Conservation (phyloP, 2,797 vertebrate species). For the Phalloptychus januarius region DNA sequence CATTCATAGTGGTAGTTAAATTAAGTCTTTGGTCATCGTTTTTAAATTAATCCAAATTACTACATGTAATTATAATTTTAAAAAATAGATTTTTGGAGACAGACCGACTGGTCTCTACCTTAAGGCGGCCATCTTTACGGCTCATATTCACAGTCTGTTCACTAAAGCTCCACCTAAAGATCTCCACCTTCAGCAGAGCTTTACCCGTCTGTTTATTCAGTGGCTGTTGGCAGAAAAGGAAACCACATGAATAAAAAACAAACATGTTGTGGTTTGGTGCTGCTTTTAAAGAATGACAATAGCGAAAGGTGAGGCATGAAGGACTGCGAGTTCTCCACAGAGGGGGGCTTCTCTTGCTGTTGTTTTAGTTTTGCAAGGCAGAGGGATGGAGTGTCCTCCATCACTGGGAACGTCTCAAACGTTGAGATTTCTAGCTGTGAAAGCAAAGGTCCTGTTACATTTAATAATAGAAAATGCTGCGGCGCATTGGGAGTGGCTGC, state of each 20-base stretch:
- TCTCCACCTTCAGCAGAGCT: slow-evolving; percentile 18
- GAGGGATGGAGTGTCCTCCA: slow-evolving; percentile 26
- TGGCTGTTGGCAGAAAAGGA: slow-evolving; percentile 9
- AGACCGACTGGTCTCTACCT: slow-evolving; percentile 59
- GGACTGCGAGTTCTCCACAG: slow-evolving; percentile 18
- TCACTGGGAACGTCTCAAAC: slow-evolving; percentile 38
- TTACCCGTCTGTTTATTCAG: slow-evolving; percentile 17
- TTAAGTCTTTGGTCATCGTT: background rate
- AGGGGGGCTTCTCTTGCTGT: slow-evolving; percentile 16
- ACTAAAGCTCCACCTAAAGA: slow-evolving; percentile 15
- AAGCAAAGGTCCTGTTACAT: slow-evolving; percentile 57
- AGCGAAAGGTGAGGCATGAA: slow-evolving; percentile 16
- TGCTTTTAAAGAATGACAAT: slow-evolving; percentile 14
- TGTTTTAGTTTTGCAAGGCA: slow-evolving; percentile 28
- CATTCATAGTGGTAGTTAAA: background rate
- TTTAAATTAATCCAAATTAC: background rate
- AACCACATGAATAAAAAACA: slow-evolving; percentile 47
- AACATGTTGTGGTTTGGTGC: slow-evolving; percentile 25
- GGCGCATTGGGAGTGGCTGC: slow-evolving; percentile 41
- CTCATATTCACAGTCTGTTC: slow-evolving; percentile 12
- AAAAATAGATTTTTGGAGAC: background rate
- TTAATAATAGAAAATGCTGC: slow-evolving; percentile 74
- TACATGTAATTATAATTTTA: background rate
- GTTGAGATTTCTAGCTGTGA: slow-evolving; percentile 35
- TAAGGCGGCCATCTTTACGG: slow-evolving; percentile 24